These are phyloP conservation scores for Thera britannica DNA, from an alignment of 2,888 invertebrate species.

Conservation along the genomic window DNA sequence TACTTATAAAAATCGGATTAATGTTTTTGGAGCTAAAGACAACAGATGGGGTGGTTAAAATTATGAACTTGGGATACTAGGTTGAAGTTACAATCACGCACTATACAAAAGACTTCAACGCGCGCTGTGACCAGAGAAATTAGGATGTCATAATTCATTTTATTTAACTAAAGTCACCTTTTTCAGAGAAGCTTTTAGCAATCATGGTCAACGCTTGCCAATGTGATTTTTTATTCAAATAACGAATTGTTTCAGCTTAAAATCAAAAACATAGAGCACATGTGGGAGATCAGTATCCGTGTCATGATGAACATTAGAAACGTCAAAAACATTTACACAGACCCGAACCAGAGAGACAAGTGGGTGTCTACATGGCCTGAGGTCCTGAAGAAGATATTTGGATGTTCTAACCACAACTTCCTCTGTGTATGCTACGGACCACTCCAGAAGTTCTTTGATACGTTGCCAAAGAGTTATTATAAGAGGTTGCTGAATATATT, in stretches of 20 bases:
- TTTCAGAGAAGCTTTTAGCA: no score
- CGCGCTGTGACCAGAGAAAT: slow-evolving; percentile 1
- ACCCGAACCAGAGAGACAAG: slow-evolving; percentile 86
- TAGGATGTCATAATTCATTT: no score
- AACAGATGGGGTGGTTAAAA: no score
- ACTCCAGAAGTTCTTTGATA: slow-evolving; percentile 84
- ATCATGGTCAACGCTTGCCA: no score
- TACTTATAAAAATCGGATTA: no score
- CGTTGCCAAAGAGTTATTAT: slow-evolving; percentile 83
- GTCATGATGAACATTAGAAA: slow-evolving; percentile 86
- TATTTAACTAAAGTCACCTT: no score
- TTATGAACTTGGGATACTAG: no score
- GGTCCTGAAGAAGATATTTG: slow-evolving; percentile 86
- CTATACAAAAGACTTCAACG: slow-evolving; percentile 20
- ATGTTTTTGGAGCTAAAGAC: no score
- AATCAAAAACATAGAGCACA: slow-evolving; percentile 86
- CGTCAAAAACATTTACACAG: slow-evolving; percentile 87
- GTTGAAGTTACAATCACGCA: no score
- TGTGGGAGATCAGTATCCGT: slow-evolving; percentile 85
- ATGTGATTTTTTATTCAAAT: no score
- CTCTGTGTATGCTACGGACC: slow-evolving; percentile 87
- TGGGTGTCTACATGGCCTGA: slow-evolving; percentile 86
- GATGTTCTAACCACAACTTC: slow-evolving; percentile 88
- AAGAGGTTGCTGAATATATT: slow-evolving; percentile 80
- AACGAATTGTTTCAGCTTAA: slow-evolving; percentile 74